A percentile compares a stretch with the other conserved stretches of the same genome.
Conservation (phyloP, 2,797 vertebrate species). For the Paguma larvata region DNA sequence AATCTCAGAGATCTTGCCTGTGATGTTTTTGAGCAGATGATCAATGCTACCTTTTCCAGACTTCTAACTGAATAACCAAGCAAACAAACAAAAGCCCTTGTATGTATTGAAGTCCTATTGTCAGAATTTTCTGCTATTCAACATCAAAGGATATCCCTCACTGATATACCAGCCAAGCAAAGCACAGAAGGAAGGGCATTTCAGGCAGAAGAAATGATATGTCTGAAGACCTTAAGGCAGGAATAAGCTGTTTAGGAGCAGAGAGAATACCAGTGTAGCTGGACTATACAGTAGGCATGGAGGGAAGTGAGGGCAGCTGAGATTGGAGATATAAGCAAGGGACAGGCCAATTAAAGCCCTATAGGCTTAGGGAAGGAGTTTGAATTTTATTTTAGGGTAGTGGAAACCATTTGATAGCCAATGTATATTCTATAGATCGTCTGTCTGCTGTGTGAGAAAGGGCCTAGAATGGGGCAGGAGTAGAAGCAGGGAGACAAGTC, state of each 20-base stretch:
- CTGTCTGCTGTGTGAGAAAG: neutral
- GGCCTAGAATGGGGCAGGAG: neutral
- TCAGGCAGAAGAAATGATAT: conserved; percentile 7
- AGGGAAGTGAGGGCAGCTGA: neutral
- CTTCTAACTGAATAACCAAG: neutral
- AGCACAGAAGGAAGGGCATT: neutral
- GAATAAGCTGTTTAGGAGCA: neutral
- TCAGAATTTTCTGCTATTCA: conserved; percentile 9
- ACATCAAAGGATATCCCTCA: neutral
- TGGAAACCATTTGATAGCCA: neutral
- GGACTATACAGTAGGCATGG: neutral
- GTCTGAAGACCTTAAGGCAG: neutral
- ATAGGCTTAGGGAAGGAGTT: neutral
- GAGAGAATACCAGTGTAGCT: neutral
- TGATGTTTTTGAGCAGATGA: neutral
- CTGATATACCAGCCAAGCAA: neutral
- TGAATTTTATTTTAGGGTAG: neutral
- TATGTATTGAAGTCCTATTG: neutral
- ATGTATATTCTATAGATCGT: neutral
- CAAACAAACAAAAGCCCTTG: neutral
- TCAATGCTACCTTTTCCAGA: neutral
- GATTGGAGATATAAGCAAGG: neutral
- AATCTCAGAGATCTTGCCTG: neutral
- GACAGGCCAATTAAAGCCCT: neutral
- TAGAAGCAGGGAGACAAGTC: neutral